Evolutionary conservation across 2,888 invertebrate species (phyloP).

Genomic region (Synanthedon andrenaeformis): DNA sequence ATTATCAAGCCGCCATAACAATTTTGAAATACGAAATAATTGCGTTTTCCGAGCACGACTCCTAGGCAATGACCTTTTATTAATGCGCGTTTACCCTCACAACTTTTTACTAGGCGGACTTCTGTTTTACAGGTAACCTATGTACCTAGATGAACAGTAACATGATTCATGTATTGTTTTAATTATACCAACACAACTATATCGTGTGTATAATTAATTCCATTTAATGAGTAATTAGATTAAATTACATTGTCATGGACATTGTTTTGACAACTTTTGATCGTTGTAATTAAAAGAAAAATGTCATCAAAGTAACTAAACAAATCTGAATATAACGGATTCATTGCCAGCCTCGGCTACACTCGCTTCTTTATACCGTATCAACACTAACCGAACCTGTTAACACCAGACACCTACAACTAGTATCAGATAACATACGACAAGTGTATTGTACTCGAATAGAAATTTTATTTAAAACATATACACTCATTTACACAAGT

Average conservation of each 20-base stretch:
- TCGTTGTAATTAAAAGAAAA: no score
- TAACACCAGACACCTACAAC: constrained; percentile 13
- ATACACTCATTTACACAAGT: no score
- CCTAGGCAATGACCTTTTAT: constrained; percentile 34
- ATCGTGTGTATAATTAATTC: no score
- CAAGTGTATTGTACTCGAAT: background rate
- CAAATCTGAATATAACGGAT: constrained; percentile 20
- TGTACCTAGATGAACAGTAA: background rate
- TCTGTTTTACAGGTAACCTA: background rate
- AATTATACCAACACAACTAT: no score
- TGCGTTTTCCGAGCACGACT: constrained; percentile 61
- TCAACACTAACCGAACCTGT: constrained; percentile 6
- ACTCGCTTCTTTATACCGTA: constrained; percentile 19
- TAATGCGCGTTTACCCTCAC: constrained; percentile 3
- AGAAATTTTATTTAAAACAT: no score
- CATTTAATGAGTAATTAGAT: no score
- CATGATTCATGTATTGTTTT: no score
- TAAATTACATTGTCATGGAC: no score
- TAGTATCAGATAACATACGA: constrained; percentile 12
- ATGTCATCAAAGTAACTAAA: constrained; percentile 4
- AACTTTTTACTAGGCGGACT: background rate
- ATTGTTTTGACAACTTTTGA: no score
- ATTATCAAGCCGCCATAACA: constrained; percentile 58
- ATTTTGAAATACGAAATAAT: constrained; percentile 59
- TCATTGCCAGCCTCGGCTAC: constrained; percentile 7